Evolutionary conservation across 2,888 invertebrate species (phyloP).

Genomic region (Isotomurus palustris): DNA sequence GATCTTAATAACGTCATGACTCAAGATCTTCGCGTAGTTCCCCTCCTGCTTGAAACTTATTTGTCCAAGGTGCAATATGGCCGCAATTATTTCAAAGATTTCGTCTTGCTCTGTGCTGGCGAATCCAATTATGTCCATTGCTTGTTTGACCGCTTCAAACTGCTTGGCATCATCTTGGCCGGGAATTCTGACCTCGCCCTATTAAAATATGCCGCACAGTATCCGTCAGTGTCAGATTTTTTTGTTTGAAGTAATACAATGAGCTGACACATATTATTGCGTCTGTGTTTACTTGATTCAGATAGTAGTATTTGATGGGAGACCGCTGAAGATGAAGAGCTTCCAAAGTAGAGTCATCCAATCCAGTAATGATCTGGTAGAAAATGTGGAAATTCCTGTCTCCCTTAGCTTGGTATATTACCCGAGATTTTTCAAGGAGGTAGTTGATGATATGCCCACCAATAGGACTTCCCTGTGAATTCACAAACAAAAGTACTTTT

Average conservation of each 20-base stretch:
- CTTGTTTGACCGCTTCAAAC: slow-evolving; percentile 65
- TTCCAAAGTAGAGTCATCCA: slow-evolving; percentile 61
- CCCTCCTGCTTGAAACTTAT: slow-evolving; percentile 72
- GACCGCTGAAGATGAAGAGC: slow-evolving; percentile 65
- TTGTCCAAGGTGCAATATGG: slow-evolving; percentile 80
- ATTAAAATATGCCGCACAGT: background rate
- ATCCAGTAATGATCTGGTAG: slow-evolving; percentile 78
- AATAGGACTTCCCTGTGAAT: slow-evolving; percentile 63
- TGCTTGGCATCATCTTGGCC: slow-evolving; percentile 59
- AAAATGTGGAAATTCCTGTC: slow-evolving; percentile 91
- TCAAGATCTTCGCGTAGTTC: slow-evolving; percentile 64
- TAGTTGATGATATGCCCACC: slow-evolving; percentile 88
- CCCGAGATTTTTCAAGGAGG: slow-evolving; percentile 82
- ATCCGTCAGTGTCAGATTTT: no score
- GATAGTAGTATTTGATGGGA: slow-evolving; percentile 69
- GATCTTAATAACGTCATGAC: slow-evolving; percentile 61
- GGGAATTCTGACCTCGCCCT: slow-evolving; percentile 31
- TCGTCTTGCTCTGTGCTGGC: slow-evolving; percentile 65
- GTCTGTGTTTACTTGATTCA: slow-evolving; percentile 66
- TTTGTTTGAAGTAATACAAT: no score
- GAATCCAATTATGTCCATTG: slow-evolving; percentile 75
- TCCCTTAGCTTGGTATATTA: slow-evolving; percentile 74
- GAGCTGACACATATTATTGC: background rate
- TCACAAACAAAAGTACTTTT: no score
- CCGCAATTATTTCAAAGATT: slow-evolving; percentile 75